Conservation (phyloP, 2,888 invertebrate species). For the Hirtodrosophila trivittata region DNA sequence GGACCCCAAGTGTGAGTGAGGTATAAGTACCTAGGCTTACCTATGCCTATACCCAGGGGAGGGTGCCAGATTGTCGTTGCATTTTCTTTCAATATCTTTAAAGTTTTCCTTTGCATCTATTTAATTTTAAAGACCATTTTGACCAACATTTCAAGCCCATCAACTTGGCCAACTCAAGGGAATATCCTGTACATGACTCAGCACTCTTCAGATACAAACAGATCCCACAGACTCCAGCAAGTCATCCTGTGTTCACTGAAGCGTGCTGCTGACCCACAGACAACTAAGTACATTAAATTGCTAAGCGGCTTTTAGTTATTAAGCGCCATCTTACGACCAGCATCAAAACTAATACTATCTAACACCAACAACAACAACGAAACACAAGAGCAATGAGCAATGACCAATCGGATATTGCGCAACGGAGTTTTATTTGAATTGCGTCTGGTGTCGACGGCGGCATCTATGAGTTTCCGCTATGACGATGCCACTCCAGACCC, state of each 20-base stretch:
- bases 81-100: too few species aligned
- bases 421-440: conserved; percentile 44
- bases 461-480: conserved; percentile 58
- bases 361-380: conserved; percentile 11
- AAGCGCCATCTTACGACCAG: conserved; percentile 9
- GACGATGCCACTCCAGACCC: conserved; percentile 10
- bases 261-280: conserved; percentile 54
- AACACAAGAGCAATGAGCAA: conserved; percentile 6
- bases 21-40: too few species aligned
- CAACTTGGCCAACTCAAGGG: too few species aligned
- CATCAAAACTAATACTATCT: neutral
- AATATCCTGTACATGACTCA: conserved; percentile 16
- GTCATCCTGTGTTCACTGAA: conserved; percentile 25
- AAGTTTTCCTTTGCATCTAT: too few species aligned
- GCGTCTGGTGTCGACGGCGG: conserved; percentile 12
- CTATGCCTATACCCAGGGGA: too few species aligned
- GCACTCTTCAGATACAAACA: neutral
- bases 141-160: too few species aligned
- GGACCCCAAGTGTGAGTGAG: too few species aligned
- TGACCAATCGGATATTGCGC: conserved; percentile 70
- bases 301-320: conserved; percentile 43
- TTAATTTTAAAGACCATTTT: too few species aligned
- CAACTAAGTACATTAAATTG: conserved; percentile 35
- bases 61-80: too few species aligned
- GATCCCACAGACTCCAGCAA: conserved; percentile 7